Base-by-base conservation (phyloP, 2,888 invertebrate genomes). In the Lasioglossum villosulum region DNA sequence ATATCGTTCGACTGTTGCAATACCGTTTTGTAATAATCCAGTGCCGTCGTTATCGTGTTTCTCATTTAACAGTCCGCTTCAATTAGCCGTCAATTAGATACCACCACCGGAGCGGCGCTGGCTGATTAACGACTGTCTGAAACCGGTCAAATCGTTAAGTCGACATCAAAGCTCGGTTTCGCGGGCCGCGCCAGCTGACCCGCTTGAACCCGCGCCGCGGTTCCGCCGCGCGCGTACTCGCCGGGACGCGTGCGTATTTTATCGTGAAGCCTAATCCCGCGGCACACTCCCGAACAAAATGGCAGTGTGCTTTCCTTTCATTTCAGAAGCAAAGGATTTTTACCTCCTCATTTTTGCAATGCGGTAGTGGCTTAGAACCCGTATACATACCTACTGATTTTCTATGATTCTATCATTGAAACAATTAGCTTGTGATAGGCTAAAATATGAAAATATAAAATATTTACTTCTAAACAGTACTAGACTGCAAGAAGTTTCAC, bases 51-150 rank as follows among this genome's bases (percentile, higher is more conserved):
- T 90, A 89, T 91, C 91, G 87, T 84, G 87, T 90, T 88, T 91
- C 90, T 88, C 90, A 83, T 91, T 91, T 91, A 90, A 87, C 87
- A 86, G 87, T 88, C 87, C 82, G 85, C 84, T 89, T 88, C 90
- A 90, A 90, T 90, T 90, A 90, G 90, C 88, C 91, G 91, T 91
- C 90, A 91, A 90, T 90, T 90, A 91, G 89, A 89, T 88, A 89
- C 84, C 90, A 90, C 89, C 88, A 83, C 75, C 80, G 80, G 81
- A 86, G 84, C 66, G 48, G 68, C 30, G 83, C 80, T 37, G 79
- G 82, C 90, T 89, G 90, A 90, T 90, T 90, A 91, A 91, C 91
- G 90, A 88, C 88, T 86, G 81, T 84, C 86, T 87, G 85, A 80
- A 90, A 88, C 91, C 91, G 91, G 90, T 90, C 87, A 90, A 90